A percentile compares a stretch with the other conserved stretches of the same genome.
Evolutionary conservation across 2,797 vertebrate species (phyloP).

Genomic region (Phalloptychus januarius): DNA sequence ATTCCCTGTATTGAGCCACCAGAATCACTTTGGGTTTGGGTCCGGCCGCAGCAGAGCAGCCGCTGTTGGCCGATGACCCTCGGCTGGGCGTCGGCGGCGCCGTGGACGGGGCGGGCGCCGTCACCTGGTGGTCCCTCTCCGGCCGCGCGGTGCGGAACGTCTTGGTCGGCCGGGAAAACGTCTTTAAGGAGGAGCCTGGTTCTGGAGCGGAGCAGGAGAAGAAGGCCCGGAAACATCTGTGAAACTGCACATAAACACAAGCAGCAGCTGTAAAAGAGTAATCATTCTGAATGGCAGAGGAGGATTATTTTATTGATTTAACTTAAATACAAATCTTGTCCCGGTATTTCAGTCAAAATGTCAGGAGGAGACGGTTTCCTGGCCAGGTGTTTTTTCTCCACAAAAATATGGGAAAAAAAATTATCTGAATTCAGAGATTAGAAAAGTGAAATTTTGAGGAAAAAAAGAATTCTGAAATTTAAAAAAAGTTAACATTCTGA

Average conservation of each 20-base stretch:
- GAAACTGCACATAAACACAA: constrained; percentile 73
- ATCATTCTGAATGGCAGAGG: background rate
- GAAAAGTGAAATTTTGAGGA: no score
- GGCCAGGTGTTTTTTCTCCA: background rate
- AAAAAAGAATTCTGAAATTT: no score
- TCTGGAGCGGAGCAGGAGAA: constrained; percentile 68
- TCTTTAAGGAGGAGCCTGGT: constrained; percentile 69
- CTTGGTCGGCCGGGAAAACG: constrained; percentile 73
- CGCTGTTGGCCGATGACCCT: constrained; percentile 10
- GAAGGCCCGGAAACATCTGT: constrained; percentile 81
- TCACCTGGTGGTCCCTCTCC: constrained; percentile 45
- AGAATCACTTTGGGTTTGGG: constrained; percentile 67
- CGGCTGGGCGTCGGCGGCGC: constrained; percentile 36
- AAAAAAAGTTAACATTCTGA: no score
- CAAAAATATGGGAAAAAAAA: background rate
- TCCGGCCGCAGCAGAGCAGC: constrained; percentile 1
- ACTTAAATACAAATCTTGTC: background rate
- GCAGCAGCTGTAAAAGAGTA: background rate
- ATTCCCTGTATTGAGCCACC: constrained; percentile 76
- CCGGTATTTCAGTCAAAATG: background rate
- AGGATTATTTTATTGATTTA: background rate
- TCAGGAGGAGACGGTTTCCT: background rate
- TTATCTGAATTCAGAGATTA: no score
- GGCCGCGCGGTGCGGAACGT: constrained; percentile 58
- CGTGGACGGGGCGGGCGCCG: constrained; percentile 29